Base-by-base conservation (phyloP, 2,113 vertebrate genomes). In the Entelurus aequoreus region DNA sequence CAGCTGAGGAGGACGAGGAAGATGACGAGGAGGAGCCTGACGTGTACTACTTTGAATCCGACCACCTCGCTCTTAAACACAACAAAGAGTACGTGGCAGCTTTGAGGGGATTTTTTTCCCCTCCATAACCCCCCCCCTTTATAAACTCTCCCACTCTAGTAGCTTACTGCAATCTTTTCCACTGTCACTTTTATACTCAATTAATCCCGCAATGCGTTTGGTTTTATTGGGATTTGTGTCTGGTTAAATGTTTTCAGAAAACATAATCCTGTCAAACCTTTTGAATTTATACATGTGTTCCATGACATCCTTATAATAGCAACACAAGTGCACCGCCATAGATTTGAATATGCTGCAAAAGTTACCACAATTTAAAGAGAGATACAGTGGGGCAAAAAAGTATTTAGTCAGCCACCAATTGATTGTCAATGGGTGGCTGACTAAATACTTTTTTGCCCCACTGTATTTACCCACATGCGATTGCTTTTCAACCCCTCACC, bases 51-150 rank as follows among this genome's bases (percentile, higher is more conserved):
- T 99, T 99, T 91, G 97, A 99, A 90, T 99, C 97, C 55, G 97
- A 99, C 91, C 97, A 99, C 93, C 91, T 99, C 94, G 95, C 97
- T 87, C 92, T 99, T 85, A 99, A 98, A 97, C 97, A 99, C 92
- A 98, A 98, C 94, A 99, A 98, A 98, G 97, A 99, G 97, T 99
- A 98, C 90, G 96, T 97, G 90, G 88, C 87, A 78, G 51, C 69
- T 67, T 69, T 61, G 38, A 5, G 6, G 64, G 56, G 72, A 65
- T 67, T 69, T 50, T 48, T n/a, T 37, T 36, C 6, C 19, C 28
- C 52, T 8, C 7, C 35, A 15, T 5, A 7, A 5, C n/a, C 40
- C 6, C 42, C 6, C 42, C 40, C 21, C 19, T 8, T 40, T 28
- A 28, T 28, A 28, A 28, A 28, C 36, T 37, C 44, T 38, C 40